Evolutionary conservation across 2,113 vertebrate species (phyloP).

Genomic region (Cygnus buccinator): DNA sequence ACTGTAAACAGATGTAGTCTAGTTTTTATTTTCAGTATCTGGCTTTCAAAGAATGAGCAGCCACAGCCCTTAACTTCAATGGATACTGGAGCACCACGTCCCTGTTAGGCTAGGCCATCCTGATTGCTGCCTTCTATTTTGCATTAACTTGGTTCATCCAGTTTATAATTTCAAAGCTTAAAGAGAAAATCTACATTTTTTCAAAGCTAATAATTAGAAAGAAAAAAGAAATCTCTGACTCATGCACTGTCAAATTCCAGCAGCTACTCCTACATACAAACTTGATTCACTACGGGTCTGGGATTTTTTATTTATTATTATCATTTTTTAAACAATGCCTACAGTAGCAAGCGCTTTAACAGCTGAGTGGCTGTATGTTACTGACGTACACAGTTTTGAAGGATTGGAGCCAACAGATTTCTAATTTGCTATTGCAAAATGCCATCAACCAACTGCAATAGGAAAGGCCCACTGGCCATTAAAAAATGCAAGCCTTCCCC

Average conservation of each 20-base stretch:
- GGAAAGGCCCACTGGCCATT: not conserved
- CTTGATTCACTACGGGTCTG: not conserved
- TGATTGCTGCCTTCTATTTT: not conserved
- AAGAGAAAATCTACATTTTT: not conserved
- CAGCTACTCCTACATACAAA: constrained; percentile 5
- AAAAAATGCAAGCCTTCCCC: not conserved
- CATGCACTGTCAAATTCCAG: not conserved
- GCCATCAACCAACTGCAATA: not conserved
- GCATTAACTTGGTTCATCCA: not conserved
- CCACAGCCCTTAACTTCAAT: not conserved
- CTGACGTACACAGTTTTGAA: not conserved
- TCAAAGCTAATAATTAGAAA: constrained; percentile 7
- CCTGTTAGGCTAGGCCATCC: not conserved
- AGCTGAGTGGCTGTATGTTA: not conserved
- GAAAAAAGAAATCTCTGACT: not conserved
- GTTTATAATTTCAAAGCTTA: not conserved
- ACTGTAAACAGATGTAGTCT: not conserved
- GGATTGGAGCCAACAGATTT: not conserved
- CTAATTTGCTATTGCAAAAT: not conserved
- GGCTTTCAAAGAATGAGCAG: not conserved
- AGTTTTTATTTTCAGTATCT: not conserved
- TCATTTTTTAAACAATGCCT: not conserved
- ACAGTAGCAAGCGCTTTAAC: not conserved
- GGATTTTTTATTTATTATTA: not conserved
- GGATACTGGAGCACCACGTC: not conserved